Conservation (phyloP, 2,888 invertebrate species). For the Papilio elwesi region DNA sequence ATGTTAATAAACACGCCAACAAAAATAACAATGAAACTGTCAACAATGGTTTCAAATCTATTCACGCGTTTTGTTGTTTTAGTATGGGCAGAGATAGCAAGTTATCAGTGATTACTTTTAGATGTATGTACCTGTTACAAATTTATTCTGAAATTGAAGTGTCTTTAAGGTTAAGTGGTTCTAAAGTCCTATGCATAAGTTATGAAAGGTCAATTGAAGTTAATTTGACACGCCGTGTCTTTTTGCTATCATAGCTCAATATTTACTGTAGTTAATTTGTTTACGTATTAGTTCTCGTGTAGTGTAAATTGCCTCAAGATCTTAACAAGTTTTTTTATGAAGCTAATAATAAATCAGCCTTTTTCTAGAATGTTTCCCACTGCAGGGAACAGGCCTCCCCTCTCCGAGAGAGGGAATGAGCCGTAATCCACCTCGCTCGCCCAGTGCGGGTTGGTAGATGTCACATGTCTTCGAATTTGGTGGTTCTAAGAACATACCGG, state of each 20-base stretch:
- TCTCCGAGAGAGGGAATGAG: too few species aligned
- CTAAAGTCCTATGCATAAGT: neutral
- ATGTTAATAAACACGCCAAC: too few species aligned
- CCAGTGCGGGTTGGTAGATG: too few species aligned
- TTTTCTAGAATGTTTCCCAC: too few species aligned
- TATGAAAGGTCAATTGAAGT: neutral
- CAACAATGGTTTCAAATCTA: too few species aligned
- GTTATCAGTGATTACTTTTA: neutral
- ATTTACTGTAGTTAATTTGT: neutral
- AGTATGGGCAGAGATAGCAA: neutral
- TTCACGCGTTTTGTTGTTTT: too few species aligned
- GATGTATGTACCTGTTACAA: neutral
- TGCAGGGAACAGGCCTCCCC: too few species aligned
- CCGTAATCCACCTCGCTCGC: too few species aligned
- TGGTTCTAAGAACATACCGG: too few species aligned
- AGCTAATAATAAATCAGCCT: too few species aligned
- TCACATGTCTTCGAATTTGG: too few species aligned
- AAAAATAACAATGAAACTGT: too few species aligned
- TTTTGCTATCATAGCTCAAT: constrained; percentile 2
- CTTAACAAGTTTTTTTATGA: neutral
- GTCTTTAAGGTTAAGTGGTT: neutral
- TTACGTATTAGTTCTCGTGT: neutral
- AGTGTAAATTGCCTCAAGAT: neutral
- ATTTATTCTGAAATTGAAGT: neutral
- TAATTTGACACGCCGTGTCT: neutral